These are phyloP conservation scores for Cerastoderma edule DNA, from an alignment of 2,888 invertebrate genomes.

Conservation along the genomic window DNA sequence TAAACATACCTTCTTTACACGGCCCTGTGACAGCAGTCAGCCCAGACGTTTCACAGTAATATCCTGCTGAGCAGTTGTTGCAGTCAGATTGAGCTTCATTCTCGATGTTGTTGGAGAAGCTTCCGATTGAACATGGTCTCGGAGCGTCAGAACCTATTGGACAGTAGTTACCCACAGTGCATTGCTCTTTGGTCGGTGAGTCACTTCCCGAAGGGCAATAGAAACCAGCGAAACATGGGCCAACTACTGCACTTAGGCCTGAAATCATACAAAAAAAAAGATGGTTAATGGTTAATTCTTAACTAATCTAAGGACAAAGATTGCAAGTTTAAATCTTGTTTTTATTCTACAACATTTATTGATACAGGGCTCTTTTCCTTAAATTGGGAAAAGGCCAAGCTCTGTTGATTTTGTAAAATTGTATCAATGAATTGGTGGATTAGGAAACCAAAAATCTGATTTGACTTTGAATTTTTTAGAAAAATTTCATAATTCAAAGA, in stretches of 20 bases:
- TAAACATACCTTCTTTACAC: slow-evolving; percentile 76
- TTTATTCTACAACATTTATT: too few relatives aligned
- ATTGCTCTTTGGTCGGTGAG: slow-evolving; percentile 70
- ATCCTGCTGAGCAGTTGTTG: slow-evolving; percentile 74
- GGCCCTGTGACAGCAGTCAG: slow-evolving; percentile 76
- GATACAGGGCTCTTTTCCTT: too few relatives aligned
- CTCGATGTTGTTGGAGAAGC: slow-evolving; percentile 78
- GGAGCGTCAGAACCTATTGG: slow-evolving; percentile 73
- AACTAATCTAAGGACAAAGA: too few relatives aligned
- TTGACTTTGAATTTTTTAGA: too few relatives aligned
- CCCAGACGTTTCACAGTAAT: slow-evolving; percentile 79
- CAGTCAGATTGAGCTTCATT: slow-evolving; percentile 71
- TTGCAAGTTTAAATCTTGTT: too few relatives aligned
- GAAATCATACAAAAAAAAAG: too few relatives aligned
- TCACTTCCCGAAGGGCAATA: slow-evolving; percentile 79
- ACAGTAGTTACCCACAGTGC: slow-evolving; percentile 81
- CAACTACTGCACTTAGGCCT: slow-evolving; percentile 77
- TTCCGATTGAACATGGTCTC: slow-evolving; percentile 79
- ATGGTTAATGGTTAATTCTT: too few relatives aligned
- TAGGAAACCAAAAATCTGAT: too few relatives aligned
- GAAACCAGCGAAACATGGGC: slow-evolving; percentile 76
- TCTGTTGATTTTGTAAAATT: too few relatives aligned
- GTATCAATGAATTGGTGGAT: too few relatives aligned
- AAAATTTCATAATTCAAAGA: too few relatives aligned
- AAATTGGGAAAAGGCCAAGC: too few relatives aligned